Percentiles rank a stretch among this genome's conserved stretches.
These are phyloP conservation scores for Crossoptilon crossoptilon DNA, from an alignment of 2,797 vertebrate genomes.

Conservation along the genomic window DNA sequence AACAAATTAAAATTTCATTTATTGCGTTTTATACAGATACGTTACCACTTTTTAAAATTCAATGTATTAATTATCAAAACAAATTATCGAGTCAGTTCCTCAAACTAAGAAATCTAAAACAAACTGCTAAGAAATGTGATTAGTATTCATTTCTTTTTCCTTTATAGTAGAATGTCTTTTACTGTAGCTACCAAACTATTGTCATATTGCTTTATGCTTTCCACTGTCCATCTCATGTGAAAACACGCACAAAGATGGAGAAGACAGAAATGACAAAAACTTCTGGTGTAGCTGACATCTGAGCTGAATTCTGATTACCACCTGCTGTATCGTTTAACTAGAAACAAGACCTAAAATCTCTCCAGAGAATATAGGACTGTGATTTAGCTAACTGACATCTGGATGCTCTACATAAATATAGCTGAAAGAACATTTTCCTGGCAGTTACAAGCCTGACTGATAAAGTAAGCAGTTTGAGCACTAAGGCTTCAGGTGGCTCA, in stretches of 20 bases:
- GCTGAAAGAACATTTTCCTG: constrained; percentile 67
- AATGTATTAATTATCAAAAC: not conserved
- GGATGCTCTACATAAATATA: constrained; percentile 64
- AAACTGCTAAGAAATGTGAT: not conserved
- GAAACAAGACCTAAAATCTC: constrained; percentile 53
- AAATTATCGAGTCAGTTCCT: not conserved
- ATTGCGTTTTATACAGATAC: not conserved
- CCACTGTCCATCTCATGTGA: not conserved
- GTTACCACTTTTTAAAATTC: not conserved
- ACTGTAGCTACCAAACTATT: not conserved
- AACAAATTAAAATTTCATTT: not conserved
- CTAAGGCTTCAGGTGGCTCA: constrained; percentile 67
- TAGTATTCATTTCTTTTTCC: not conserved
- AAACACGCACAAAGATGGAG: not conserved
- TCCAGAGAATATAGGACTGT: constrained; percentile 31
- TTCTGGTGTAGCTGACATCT: constrained; percentile 38
- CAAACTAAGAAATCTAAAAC: not conserved
- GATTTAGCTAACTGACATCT: constrained; percentile 66
- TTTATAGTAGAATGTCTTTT: not conserved
- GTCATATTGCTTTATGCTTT: not conserved
- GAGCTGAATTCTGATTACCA: constrained; percentile 62
- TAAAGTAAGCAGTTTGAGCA: constrained; percentile 50
- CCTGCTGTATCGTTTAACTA: constrained; percentile 55
- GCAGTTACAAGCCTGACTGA: constrained; percentile 46
- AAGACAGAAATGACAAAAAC: not conserved